Conservation (phyloP, 2,888 invertebrate species). For the Andrena minutula region DNA sequence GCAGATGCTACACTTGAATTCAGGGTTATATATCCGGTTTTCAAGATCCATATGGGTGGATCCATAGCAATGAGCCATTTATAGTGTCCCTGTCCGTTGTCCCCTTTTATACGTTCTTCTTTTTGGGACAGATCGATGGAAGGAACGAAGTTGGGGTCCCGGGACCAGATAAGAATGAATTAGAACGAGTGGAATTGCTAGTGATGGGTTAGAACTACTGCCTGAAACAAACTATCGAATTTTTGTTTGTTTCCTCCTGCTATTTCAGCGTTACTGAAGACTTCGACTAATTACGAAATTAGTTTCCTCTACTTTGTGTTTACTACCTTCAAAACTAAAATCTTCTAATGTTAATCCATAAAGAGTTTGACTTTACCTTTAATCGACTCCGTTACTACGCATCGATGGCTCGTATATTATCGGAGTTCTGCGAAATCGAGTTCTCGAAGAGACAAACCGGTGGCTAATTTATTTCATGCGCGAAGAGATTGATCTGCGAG, state of each 20-base stretch:
- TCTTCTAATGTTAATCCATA: too few relatives aligned
- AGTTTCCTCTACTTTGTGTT: not conserved
- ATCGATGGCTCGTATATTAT: not conserved
- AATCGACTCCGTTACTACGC: conserved; percentile 22
- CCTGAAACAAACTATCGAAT: not conserved
- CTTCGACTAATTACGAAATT: not conserved
- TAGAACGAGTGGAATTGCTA: conserved; percentile 19
- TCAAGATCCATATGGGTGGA: not conserved
- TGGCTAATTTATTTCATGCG: conserved; percentile 36
- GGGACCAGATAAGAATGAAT: conserved; percentile 46
- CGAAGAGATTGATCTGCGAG: conserved; percentile 32
- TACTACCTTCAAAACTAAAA: not conserved
- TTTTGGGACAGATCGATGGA: not conserved
- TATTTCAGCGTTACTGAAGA: not conserved
- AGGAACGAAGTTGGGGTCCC: conserved; percentile 15
- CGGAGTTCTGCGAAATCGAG: conserved; percentile 26
- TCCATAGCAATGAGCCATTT: conserved; percentile 43
- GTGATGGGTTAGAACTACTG: conserved; percentile 8
- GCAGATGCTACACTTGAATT: not conserved
- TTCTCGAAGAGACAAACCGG: conserved; percentile 15
- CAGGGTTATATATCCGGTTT: conserved; percentile 1
- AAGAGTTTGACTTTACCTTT: not conserved
- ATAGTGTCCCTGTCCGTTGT: conserved; percentile 6
- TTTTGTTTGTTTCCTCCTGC: not conserved
- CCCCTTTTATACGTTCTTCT: conserved; percentile 20